Conservation (phyloP, 2,797 vertebrate species). For the Anguilla megastoma region DNA sequence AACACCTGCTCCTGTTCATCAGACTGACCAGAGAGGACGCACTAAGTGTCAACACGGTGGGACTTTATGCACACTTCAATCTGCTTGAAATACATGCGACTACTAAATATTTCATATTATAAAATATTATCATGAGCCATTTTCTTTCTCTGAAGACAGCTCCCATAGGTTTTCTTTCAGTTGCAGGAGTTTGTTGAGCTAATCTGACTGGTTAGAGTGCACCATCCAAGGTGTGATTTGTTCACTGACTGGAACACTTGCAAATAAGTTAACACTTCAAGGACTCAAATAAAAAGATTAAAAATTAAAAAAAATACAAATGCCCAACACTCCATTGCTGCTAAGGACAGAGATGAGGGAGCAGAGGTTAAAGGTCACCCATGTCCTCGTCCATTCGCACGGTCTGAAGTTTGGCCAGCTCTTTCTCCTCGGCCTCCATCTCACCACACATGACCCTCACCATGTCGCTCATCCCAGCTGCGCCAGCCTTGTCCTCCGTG, state of each 20-base stretch:
- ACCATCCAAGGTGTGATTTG: constrained; percentile 50
- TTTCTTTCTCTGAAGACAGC: constrained; percentile 44
- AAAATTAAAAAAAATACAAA: constrained; percentile 34
- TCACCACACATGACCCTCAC: constrained; percentile 88
- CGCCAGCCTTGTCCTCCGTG: constrained; percentile 77
- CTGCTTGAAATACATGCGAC: constrained; percentile 53
- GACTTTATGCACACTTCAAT: constrained; percentile 64
- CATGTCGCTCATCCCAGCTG: constrained; percentile 78
- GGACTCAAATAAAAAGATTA: constrained; percentile 53
- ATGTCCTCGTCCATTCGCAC: constrained; percentile 98
- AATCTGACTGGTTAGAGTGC: constrained; percentile 62
- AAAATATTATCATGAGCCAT: constrained; percentile 22
- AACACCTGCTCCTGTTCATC: constrained; percentile 74
- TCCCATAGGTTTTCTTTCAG: constrained; percentile 39
- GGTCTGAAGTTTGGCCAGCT: constrained; percentile 94
- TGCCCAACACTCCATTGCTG: constrained; percentile 23
- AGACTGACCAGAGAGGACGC: constrained; percentile 73
- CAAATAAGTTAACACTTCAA: constrained; percentile 78
- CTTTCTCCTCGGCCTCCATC: constrained; percentile 87
- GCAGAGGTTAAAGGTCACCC: constrained; percentile 85
- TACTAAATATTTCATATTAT: constrained; percentile 52
- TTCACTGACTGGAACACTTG: constrained; percentile 56
- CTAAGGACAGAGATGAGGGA: constrained; percentile 55
- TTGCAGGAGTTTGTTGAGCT: constrained; percentile 48
- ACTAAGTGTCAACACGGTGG: constrained; percentile 72